Conservation (phyloP, 2,888 invertebrate genomes). For the Papilio demoleus region DNA sequence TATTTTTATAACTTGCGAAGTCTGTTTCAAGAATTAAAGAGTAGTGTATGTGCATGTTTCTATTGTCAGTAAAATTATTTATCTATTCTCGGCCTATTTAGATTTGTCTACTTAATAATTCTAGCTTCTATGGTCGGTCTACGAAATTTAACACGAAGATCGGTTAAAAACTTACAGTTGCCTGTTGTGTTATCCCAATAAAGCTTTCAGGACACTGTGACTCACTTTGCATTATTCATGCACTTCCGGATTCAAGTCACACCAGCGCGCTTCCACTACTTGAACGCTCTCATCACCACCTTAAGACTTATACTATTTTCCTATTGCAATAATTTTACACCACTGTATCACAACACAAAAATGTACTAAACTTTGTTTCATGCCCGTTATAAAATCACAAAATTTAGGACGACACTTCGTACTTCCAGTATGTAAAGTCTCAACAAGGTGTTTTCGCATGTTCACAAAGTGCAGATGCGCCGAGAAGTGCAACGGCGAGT, state of each 20-base stretch:
- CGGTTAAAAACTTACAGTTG: background rate
- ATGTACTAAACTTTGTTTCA: background rate
- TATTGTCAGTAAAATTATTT: too few relatives aligned
- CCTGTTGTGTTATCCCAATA: background rate
- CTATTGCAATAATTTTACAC: background rate
- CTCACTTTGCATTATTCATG: constrained; percentile 5
- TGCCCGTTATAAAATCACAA: background rate
- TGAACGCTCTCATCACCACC: background rate
- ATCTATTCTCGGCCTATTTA: too few relatives aligned
- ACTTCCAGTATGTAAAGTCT: constrained; percentile 35
- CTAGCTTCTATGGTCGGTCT: background rate
- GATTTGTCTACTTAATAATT: background rate
- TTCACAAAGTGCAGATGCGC: constrained; percentile 67
- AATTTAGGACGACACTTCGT: background rate
- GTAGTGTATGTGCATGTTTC: too few relatives aligned
- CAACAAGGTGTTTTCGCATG: constrained; percentile 57
- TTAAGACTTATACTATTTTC: background rate
- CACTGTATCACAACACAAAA: constrained; percentile 10
- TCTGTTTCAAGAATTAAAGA: too few relatives aligned
- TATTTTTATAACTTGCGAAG: too few relatives aligned
- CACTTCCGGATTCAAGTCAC: constrained; percentile 8
- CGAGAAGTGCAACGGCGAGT: constrained; percentile 80
- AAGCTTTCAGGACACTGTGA: constrained; percentile 4
- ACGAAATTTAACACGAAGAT: background rate
- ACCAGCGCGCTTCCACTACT: background rate